Evolutionary conservation across 2,888 invertebrate genomes (phyloP).

Genomic region (Timandra comae): DNA sequence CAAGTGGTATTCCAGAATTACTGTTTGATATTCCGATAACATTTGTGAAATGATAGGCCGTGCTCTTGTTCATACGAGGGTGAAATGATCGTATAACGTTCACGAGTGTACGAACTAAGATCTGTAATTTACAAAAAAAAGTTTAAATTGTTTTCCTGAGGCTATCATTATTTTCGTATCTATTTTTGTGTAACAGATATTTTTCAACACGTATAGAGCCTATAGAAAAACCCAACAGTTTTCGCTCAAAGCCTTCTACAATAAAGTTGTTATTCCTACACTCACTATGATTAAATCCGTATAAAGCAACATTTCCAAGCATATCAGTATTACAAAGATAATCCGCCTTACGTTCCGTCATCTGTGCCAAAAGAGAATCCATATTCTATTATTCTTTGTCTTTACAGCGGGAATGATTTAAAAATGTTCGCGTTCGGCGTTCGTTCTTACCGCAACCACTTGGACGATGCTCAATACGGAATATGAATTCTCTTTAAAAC

Average conservation of each 20-base stretch:
- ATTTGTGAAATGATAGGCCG: slow-evolving; percentile 63
- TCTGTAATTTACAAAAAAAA: not conserved
- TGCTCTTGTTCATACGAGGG: slow-evolving; percentile 44
- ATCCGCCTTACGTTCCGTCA: no score
- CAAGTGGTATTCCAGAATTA: slow-evolving; percentile 28
- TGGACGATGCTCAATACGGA: slow-evolving; percentile 1
- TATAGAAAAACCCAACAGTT: no score
- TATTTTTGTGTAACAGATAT: no score
- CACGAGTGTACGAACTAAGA: slow-evolving; percentile 33
- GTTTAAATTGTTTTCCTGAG: no score
- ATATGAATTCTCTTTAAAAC: slow-evolving; percentile 23
- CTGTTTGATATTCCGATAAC: slow-evolving; percentile 67
- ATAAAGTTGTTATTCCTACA: no score
- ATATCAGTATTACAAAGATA: no score
- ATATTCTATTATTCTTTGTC: not conserved
- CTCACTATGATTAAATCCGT: no score
- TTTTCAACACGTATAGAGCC: no score
- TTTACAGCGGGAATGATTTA: not conserved
- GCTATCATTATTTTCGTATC: no score
- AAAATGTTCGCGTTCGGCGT: not conserved
- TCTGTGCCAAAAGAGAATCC: no score
- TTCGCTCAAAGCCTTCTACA: no score
- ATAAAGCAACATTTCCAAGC: no score
- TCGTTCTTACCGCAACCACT: not conserved
- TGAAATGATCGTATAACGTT: slow-evolving; percentile 42